Percentiles rank a stretch among this genome's conserved stretches.
Conservation (phyloP, 1,140 invertebrate genomes). For the Lordiphosa clarofinis region DNA sequence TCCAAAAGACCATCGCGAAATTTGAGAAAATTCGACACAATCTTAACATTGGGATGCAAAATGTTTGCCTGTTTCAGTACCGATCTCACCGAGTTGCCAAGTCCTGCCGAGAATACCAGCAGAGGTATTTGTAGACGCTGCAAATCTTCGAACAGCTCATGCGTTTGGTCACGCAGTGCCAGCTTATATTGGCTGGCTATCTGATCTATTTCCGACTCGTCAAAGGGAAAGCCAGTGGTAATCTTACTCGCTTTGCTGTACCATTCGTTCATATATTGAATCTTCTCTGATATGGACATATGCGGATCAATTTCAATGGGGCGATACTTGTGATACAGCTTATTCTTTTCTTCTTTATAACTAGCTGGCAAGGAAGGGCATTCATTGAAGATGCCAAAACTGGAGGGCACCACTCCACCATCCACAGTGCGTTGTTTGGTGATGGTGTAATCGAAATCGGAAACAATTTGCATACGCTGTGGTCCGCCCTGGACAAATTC, state of each 20-base stretch:
- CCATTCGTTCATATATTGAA: constrained; percentile 93
- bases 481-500: constrained; percentile 85
- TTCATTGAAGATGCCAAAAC: constrained; percentile 87
- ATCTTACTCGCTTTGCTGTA: constrained; percentile 85
- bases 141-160: constrained; percentile 86
- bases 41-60: constrained; percentile 89
- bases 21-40: constrained; percentile 95
- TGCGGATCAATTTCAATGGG: constrained; percentile 92
- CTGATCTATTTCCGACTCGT: constrained; percentile 82
- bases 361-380: constrained; percentile 85
- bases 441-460: constrained; percentile 91
- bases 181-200: constrained; percentile 80
- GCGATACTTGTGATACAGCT: constrained; percentile 86
- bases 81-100: constrained; percentile 90
- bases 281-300: constrained; percentile 88
- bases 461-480: constrained; percentile 89
- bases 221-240: constrained; percentile 83
- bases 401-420: constrained; percentile 84
- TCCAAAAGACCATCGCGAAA: constrained; percentile 85
- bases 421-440: constrained; percentile 85
- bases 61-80: constrained; percentile 87
- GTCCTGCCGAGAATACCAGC: constrained; percentile 95
- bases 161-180: constrained; percentile 85
- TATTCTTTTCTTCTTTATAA: constrained; percentile 82
- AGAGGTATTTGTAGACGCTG: constrained; percentile 87